These are phyloP conservation scores for Nezara viridula DNA, from an alignment of 2,888 invertebrate species.

Conservation along the genomic window DNA sequence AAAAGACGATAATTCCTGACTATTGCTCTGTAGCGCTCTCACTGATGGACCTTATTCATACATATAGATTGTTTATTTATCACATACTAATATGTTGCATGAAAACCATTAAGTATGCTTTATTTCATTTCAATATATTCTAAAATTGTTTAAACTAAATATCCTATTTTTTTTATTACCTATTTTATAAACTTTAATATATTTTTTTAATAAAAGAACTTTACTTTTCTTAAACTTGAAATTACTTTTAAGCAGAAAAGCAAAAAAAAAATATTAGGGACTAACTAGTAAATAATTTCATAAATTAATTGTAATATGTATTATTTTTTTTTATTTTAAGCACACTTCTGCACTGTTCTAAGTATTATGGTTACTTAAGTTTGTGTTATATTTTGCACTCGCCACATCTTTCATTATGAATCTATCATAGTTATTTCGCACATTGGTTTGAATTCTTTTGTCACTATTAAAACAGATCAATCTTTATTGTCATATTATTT, in stretches of 20 bases:
- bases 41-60: conserved; percentile 97
- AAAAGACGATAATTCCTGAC: conserved; percentile 97
- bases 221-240: neutral
- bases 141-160: neutral
- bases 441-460: neutral
- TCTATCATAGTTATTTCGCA: neutral
- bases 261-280: conserved; percentile 32
- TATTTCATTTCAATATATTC: neutral
- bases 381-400: conserved; percentile 34
- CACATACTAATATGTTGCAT: conserved; percentile 41
- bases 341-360: neutral
- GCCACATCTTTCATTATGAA: neutral
- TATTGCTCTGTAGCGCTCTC: conserved; percentile 99
- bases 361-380: neutral
- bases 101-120: conserved; percentile 3
- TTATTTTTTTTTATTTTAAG: conserved; percentile 29
- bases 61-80: conserved; percentile 74
- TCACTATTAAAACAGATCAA: neutral
- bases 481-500: neutral
- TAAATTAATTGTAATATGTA: conserved; percentile 45
- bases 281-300: conserved; percentile 56
- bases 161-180: neutral
- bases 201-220: neutral
- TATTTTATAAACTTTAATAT: neutral
- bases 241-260: conserved; percentile 37